These are phyloP conservation scores for Scaptomyza hsui DNA, from an alignment of 1,140 invertebrate genomes.

Conservation along the genomic window DNA sequence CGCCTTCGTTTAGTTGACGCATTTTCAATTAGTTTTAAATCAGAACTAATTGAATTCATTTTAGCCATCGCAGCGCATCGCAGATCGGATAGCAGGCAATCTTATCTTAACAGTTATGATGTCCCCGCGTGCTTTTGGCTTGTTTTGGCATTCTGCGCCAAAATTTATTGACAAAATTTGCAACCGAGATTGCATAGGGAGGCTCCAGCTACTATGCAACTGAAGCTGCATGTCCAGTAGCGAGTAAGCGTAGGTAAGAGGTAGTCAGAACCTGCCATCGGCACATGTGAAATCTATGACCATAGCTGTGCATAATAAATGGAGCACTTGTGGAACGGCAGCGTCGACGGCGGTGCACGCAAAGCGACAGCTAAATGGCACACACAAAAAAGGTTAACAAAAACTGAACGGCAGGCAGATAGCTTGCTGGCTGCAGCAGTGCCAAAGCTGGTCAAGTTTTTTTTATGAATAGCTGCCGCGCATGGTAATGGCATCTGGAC, in stretches of 20 bases:
- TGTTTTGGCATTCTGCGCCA: conserved; percentile 75
- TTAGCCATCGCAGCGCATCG: conserved; percentile 21
- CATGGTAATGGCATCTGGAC: background rate
- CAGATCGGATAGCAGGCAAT: conserved; percentile 58
- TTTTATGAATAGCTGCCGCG: conserved; percentile 14
- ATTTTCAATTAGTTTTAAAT: conserved; percentile 82
- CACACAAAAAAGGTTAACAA: conserved; percentile 33
- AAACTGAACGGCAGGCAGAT: conserved; percentile 51
- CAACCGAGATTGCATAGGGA: conserved; percentile 64
- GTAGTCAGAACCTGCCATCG: conserved; percentile 70
- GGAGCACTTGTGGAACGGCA: conserved; percentile 54
- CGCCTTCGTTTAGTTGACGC: conserved; percentile 52
- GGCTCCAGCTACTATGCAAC: conserved; percentile 9
- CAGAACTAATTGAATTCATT: conserved; percentile 80
- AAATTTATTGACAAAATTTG: conserved; percentile 82
- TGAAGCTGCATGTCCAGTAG: conserved; percentile 70
- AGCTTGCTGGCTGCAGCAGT: conserved; percentile 15
- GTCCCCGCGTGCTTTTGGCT: conserved; percentile 33
- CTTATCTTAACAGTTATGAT: conserved; percentile 81
- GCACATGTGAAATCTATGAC: conserved; percentile 74
- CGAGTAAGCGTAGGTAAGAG: conserved; percentile 19
- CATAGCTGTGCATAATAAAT: conserved; percentile 71
- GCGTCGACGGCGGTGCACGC: conserved; percentile 47
- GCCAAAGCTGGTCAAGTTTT: conserved; percentile 28
- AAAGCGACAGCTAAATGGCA: conserved; percentile 58